phyloP scores from a whole-genome alignment of 2,113 vertebrate genomes.

The Pedionomus torquatus region DNA sequence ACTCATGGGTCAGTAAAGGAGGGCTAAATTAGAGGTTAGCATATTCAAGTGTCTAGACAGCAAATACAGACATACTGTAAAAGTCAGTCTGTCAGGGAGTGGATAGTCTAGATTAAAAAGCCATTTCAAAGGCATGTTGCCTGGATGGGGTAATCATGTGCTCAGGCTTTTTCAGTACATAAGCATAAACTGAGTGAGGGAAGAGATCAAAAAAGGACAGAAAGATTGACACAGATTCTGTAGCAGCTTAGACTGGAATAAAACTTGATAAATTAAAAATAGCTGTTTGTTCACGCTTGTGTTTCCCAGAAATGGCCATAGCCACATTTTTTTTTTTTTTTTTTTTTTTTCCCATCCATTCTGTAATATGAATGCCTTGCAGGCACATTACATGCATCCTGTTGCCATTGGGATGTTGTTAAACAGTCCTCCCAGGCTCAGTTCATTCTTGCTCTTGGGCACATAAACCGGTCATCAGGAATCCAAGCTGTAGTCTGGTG shows the following conservation, averaged over 20 bases:
- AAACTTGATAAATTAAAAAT: conserved; percentile 57
- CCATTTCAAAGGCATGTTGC: conserved; percentile 67
- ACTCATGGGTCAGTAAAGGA: conserved; percentile 66
- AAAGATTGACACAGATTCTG: conserved; percentile 45
- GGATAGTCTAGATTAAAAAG: conserved; percentile 70
- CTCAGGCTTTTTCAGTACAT: conserved; percentile 55
- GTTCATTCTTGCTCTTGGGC: conserved; percentile 2
- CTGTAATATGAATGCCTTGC: neutral
- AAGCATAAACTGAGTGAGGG: conserved; percentile 44
- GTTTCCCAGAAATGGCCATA: conserved; percentile 40
- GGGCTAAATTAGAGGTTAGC: conserved; percentile 69
- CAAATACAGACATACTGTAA: conserved; percentile 62
- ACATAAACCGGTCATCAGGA: neutral
- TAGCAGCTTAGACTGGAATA: conserved; percentile 52
- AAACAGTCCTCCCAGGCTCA: neutral
- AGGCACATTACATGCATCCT: neutral
- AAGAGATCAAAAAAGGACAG: conserved; percentile 66
- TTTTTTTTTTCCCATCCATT: neutral
- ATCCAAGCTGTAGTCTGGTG: neutral
- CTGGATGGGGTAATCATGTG: conserved; percentile 64
- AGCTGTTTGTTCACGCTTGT: conserved; percentile 43
- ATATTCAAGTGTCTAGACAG: conserved; percentile 71
- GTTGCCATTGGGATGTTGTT: neutral
- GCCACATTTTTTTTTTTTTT: neutral
- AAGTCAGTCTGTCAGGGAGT: conserved; percentile 70